phyloP scores from a whole-genome alignment of 35 echinoderm and acorn worm species.

The Apostichopus japonicus region DNA sequence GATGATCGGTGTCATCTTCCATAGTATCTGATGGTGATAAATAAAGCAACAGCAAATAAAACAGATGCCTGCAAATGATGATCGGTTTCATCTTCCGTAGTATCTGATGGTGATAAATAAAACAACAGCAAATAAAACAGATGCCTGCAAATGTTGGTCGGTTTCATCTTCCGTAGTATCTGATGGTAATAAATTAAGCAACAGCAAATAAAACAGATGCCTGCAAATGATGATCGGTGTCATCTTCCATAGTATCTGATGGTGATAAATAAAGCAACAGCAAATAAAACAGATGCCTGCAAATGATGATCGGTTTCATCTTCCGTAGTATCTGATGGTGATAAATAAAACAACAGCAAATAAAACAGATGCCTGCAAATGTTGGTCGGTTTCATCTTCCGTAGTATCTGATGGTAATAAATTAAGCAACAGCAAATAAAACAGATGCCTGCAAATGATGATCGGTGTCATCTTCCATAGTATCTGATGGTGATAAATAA shows the following conservation, averaged over 20 bases:
- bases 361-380: slow-evolving; percentile 21
- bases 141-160: not conserved
- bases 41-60: too few species aligned
- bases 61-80: not conserved
- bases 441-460: not conserved
- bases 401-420: too few species aligned
- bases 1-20: not conserved
- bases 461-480: not conserved
- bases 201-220: too few species aligned
- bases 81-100: not conserved
- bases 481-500: too few species aligned
- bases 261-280: too few species aligned
- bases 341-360: too few species aligned
- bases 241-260: not conserved
- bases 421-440: too few species aligned
- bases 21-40: too few species aligned
- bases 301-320: not conserved
- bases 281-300: slow-evolving; percentile 28
- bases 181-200: too few species aligned
- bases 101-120: too few species aligned
- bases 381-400: not conserved
- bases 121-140: too few species aligned
- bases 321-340: not conserved
- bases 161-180: not conserved
- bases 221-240: not conserved